Percentiles rank a stretch among this genome's conserved stretches.
phyloP scores from a whole-genome alignment of 2,888 invertebrate genomes.

The Trichogramma dendrolimi region DNA sequence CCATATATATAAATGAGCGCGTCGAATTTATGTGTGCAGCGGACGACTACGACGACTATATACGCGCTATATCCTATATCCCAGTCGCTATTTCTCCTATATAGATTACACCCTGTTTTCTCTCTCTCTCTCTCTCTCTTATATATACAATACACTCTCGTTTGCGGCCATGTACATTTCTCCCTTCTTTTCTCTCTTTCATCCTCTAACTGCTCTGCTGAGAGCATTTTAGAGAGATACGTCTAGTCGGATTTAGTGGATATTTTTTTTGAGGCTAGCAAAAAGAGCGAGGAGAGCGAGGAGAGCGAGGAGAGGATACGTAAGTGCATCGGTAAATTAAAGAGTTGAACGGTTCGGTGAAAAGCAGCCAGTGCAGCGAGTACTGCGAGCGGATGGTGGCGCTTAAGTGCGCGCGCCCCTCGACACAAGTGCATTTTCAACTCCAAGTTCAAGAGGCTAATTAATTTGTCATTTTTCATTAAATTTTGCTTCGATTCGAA shows the following conservation, averaged over 20 bases:
- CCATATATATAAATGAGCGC: constrained; percentile 6
- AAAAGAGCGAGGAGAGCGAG: too few species aligned
- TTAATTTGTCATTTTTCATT: too few species aligned
- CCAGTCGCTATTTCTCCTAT: constrained; percentile 26
- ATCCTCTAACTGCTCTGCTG: constrained; percentile 11
- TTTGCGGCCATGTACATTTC: too few species aligned
- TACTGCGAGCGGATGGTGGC: too few species aligned
- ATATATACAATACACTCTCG: not conserved
- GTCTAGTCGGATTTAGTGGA: constrained; percentile 12
- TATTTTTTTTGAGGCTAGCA: not conserved
- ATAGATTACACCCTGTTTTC: constrained; percentile 41
- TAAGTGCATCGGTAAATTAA: constrained; percentile 19
- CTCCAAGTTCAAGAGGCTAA: too few species aligned
- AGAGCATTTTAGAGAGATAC: constrained; percentile 23
- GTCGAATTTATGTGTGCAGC: constrained; percentile 20
- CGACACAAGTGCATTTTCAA: too few species aligned
- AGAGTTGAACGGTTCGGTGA: constrained; percentile 23
- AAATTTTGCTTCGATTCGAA: too few species aligned
- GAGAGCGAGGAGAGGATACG: not conserved
- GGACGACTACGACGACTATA: too few species aligned
- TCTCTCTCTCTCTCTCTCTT: constrained; percentile 1
- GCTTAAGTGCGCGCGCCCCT: too few species aligned
- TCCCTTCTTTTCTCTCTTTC: constrained; percentile 7
- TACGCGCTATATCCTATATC: not conserved
- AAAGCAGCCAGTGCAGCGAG: constrained; percentile 1